Conservation (phyloP, 1,140 invertebrate species). For the Ptiloglossa arizonensis region DNA sequence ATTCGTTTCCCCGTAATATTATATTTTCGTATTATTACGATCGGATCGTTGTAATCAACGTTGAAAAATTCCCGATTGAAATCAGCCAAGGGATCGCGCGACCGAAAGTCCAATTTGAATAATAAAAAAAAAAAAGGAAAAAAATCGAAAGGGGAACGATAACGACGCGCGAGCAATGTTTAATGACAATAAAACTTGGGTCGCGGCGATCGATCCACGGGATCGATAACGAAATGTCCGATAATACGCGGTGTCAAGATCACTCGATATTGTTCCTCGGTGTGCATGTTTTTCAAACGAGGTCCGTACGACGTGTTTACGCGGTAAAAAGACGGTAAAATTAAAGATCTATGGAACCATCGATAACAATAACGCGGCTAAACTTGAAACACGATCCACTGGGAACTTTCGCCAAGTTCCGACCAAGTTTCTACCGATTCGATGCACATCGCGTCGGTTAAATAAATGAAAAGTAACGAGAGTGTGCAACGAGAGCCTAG, state of each 20-base stretch:
- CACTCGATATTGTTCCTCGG: not conserved
- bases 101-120: constrained; percentile 15
- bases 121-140: too few relatives aligned
- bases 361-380: too few relatives aligned
- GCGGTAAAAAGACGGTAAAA: too few relatives aligned
- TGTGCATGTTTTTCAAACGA: not conserved
- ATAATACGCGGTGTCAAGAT: not conserved
- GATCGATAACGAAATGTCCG: not conserved
- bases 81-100: not conserved
- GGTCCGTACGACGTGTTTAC: too few relatives aligned
- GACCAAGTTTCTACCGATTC: too few relatives aligned
- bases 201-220: not conserved
- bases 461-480: too few relatives aligned
- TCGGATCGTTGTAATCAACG: not conserved
- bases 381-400: too few relatives aligned
- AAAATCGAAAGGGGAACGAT: not conserved
- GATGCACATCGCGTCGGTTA: too few relatives aligned
- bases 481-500: too few relatives aligned
- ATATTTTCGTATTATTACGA: constrained; percentile 37
- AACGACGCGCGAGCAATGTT: not conserved
- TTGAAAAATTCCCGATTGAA: not conserved
- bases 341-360: too few relatives aligned
- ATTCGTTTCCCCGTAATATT: constrained; percentile 34
- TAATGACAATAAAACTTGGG: not conserved
- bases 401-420: too few relatives aligned